Evolutionary conservation across 2,888 invertebrate genomes (phyloP).

Genomic region (Hetaerina titia): DNA sequence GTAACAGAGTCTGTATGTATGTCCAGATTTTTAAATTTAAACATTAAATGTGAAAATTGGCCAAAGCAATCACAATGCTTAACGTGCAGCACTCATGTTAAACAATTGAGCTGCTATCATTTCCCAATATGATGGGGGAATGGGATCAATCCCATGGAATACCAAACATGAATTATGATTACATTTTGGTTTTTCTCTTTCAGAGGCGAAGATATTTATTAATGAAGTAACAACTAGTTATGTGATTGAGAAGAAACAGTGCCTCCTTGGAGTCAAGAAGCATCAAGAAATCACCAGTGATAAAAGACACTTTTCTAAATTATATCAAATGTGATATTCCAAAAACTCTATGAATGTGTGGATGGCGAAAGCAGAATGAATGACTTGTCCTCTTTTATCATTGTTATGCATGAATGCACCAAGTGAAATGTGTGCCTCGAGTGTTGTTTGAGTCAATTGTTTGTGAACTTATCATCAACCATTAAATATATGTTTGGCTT

Average conservation of each 20-base stretch:
- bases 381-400: not conserved
- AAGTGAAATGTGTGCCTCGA: not conserved
- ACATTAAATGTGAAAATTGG: no score
- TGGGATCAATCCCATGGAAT: no score
- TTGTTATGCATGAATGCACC: not conserved
- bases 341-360: not conserved
- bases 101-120: not conserved
- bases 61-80: no score
- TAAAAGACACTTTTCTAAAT: constrained; percentile 43
- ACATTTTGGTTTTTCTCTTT: not conserved
- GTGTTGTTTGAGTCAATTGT: constrained; percentile 6
- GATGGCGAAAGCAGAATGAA: not conserved
- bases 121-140: not conserved
- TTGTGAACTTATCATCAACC: not conserved
- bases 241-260: not conserved
- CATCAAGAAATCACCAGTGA: not conserved
- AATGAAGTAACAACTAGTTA: not conserved
- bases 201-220: constrained; percentile 65
- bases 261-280: not conserved
- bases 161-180: no score
- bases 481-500: constrained; percentile 27
- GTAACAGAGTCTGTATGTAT: no score
- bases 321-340: constrained; percentile 31
- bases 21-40: no score
- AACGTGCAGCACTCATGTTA: no score